Percentiles rank a stretch among this genome's conserved stretches.
phyloP scores from a whole-genome alignment of 2,888 invertebrate species.

The Conomelus anceps region DNA sequence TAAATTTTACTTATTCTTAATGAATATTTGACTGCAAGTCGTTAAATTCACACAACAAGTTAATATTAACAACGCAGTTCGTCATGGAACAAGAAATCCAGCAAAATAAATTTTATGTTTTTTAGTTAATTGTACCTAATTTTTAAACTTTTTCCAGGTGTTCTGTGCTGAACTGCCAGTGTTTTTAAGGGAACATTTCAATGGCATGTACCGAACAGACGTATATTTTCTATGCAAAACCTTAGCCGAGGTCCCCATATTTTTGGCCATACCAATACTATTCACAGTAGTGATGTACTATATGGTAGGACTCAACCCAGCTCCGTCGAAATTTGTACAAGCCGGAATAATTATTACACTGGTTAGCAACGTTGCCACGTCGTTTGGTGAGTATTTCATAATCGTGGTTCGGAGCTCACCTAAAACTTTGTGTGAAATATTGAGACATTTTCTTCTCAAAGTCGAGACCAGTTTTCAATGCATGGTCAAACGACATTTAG shows the following conservation, averaged over 20 bases:
- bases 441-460: neutral
- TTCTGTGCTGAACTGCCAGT: conserved; percentile 85
- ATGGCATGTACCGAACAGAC: conserved; percentile 85
- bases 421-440: neutral
- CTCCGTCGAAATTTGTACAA: conserved; percentile 61
- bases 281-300: conserved; percentile 81
- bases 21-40: too few species aligned
- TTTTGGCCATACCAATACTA: conserved; percentile 71
- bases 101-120: neutral
- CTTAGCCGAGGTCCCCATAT: conserved; percentile 80
- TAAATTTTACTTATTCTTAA: too few species aligned
- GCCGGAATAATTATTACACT: conserved; percentile 67
- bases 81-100: too few species aligned
- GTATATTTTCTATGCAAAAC: conserved; percentile 89
- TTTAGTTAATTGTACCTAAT: neutral
- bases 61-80: too few species aligned
- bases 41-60: too few species aligned
- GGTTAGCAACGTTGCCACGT: conserved; percentile 82
- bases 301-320: conserved; percentile 75
- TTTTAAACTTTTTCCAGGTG: conserved; percentile 51
- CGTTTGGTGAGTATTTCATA: conserved; percentile 60
- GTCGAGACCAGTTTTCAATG: too few species aligned
- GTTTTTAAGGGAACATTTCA: conserved; percentile 79
- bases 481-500: too few species aligned
- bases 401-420: neutral